Evolutionary conservation across 2,113 vertebrate species (phyloP), one percentile per base, ranked within the genome.

Genomic region (Cryptotis parvus): DNA sequence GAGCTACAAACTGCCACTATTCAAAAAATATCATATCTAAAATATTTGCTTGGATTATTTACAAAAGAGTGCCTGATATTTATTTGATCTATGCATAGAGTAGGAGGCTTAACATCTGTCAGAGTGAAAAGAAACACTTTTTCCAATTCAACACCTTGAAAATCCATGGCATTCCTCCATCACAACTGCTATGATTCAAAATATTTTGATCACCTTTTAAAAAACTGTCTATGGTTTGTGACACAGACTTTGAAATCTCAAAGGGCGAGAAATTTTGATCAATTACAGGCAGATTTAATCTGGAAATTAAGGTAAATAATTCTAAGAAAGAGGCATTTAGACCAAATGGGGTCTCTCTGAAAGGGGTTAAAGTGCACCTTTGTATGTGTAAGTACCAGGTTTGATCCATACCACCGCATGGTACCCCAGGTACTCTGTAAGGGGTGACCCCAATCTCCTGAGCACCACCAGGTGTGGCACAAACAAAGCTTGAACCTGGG

Each of bases 161-260:
- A 70, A 29, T 77, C 58, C 43, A 3, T 77, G 45, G 31, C 55
- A 15, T 58, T 22, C 65, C 29, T 26, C 43, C 76, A 87, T 83
- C 72, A 33, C 6, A 39, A 15, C 6, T 22, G 55, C 70, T 83
- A 3, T 83, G 68, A 9, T 91, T 55, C 45, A 81, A 88, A 91
- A 84, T 77, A 80, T 35, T 45, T 89, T 69, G 15, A 89, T 74
- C 1, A 39, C 1, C 24, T 86, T 15, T 88, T 74, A 4, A 52
- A 61, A 91, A 92, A 22, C 61, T 22, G 18, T n/a, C 43, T 55
- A 81, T 74, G 45, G 33, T 69, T 63, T 86, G 16, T 31, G 15
- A 72, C n/a, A 31, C 20, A 76, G 33, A 74, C 4, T 45, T 76
- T 77, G 85, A 89, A 89, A 82, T 86, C 35, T 88, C 49, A 33